Evolutionary conservation across 2,888 invertebrate species (phyloP).

Genomic region (Brenthis ino): DNA sequence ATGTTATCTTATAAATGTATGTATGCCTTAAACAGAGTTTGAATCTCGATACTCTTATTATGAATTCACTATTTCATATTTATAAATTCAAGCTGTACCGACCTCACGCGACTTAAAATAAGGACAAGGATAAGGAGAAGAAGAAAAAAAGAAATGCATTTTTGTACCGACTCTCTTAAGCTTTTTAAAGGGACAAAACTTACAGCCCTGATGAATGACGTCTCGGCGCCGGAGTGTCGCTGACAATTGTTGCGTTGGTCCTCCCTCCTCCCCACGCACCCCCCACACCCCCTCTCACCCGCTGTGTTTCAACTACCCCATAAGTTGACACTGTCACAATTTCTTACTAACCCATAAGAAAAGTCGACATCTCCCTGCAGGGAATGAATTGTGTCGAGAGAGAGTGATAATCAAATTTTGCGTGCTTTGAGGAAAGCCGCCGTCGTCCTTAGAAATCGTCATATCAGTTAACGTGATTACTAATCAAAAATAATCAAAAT

Average conservation of each 20-base stretch:
- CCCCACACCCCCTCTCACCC: constrained; percentile 16
- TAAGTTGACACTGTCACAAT: constrained; percentile 25
- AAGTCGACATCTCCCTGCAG: not conserved
- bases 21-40: too few relatives aligned
- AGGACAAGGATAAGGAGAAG: not conserved
- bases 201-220: constrained; percentile 37
- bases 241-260: constrained; percentile 61
- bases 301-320: constrained; percentile 35
- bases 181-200: not conserved
- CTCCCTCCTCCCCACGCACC: constrained; percentile 28
- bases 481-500: too few relatives aligned
- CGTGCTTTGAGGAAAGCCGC: too few relatives aligned
- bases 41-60: too few relatives aligned
- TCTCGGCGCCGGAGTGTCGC: constrained; percentile 64
- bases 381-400: not conserved
- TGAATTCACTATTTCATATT: too few relatives aligned
- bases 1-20: too few relatives aligned
- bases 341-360: constrained; percentile 19
- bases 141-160: constrained; percentile 8
- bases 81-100: too few relatives aligned
- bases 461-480: too few relatives aligned
- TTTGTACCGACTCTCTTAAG: not conserved
- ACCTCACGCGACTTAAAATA: not conserved
- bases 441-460: too few relatives aligned
- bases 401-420: not conserved